These are phyloP conservation scores for Pogonophryne albipinna DNA, from an alignment of 2,797 vertebrate genomes.

Conservation along the genomic window DNA sequence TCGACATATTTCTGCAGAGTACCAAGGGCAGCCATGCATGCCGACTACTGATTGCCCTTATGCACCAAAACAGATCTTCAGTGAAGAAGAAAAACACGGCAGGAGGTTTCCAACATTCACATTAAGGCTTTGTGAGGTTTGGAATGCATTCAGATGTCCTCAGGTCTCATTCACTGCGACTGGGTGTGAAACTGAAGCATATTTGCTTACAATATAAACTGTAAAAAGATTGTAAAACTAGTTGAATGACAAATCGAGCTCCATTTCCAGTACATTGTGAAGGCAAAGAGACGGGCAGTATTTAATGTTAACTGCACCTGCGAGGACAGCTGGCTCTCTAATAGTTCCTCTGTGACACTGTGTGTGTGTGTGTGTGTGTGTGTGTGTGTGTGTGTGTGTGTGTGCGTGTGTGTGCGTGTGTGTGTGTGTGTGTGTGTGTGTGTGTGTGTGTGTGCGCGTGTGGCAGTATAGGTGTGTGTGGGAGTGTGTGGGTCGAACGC, in stretches of 20 bases:
- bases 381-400: not conserved
- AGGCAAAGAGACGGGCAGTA: not conserved
- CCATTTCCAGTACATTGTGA: not conserved
- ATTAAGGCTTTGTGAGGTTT: not conserved
- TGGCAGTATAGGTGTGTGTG: conserved; percentile 9
- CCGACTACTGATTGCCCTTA: not conserved
- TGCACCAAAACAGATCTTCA: not conserved
- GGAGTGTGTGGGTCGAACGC: too few species aligned
- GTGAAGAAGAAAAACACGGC: not conserved
- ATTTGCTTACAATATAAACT: not conserved
- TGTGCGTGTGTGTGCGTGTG: conserved; percentile 1
- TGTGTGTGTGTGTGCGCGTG: not conserved
- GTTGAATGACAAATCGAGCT: not conserved
- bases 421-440: conserved; percentile 7
- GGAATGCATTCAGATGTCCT: not conserved
- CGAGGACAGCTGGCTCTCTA: conserved; percentile 11
- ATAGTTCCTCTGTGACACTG: conserved; percentile 14
- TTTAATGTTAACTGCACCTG: conserved; percentile 23
- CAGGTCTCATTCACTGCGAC: not conserved
- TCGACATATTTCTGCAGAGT: too few species aligned
- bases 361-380: conserved; percentile 3
- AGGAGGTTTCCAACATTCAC: not conserved
- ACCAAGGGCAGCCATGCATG: not conserved
- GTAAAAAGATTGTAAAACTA: not conserved
- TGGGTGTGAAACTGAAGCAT: not conserved